Conservation (phyloP, 2,797 vertebrate species). For the Craterocephalus amniculus region DNA sequence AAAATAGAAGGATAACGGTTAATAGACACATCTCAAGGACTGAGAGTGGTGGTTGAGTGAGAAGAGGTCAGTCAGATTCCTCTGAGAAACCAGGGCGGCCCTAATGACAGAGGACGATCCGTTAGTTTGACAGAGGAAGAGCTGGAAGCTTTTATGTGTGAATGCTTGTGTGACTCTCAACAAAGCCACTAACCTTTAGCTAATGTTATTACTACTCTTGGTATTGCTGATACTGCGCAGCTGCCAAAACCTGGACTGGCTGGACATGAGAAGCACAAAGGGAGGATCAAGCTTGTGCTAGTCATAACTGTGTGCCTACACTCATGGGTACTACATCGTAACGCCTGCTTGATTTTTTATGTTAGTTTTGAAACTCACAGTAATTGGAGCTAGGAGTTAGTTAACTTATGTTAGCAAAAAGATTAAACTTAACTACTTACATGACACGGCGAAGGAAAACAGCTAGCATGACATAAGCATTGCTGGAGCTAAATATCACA, state of each 20-base stretch:
- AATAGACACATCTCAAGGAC: conserved; percentile 67
- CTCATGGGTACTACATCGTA: too few relatives aligned
- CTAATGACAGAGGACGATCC: conserved; percentile 55
- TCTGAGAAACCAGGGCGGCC: conserved; percentile 47
- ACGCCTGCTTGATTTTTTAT: too few relatives aligned
- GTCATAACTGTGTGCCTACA: not conserved
- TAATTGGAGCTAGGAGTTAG: not conserved
- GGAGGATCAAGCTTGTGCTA: not conserved
- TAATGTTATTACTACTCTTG: not conserved
- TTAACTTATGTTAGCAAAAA: not conserved
- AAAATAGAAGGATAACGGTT: conserved; percentile 67
- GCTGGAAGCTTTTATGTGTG: conserved; percentile 1
- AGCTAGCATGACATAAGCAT: not conserved
- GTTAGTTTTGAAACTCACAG: not conserved
- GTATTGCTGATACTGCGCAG: not conserved
- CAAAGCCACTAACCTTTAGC: conserved; percentile 10
- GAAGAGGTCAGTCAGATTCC: conserved; percentile 73
- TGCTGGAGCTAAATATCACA: not conserved
- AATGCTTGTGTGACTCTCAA: conserved; percentile 21
- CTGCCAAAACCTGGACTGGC: not conserved
- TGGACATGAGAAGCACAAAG: not conserved
- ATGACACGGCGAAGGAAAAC: not conserved
- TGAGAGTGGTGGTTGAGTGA: conserved; percentile 52
- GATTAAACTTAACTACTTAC: not conserved
- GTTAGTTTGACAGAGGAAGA: conserved; percentile 3